Conservation (phyloP, 2,113 vertebrate species). For the Ardeotis arabs region DNA sequence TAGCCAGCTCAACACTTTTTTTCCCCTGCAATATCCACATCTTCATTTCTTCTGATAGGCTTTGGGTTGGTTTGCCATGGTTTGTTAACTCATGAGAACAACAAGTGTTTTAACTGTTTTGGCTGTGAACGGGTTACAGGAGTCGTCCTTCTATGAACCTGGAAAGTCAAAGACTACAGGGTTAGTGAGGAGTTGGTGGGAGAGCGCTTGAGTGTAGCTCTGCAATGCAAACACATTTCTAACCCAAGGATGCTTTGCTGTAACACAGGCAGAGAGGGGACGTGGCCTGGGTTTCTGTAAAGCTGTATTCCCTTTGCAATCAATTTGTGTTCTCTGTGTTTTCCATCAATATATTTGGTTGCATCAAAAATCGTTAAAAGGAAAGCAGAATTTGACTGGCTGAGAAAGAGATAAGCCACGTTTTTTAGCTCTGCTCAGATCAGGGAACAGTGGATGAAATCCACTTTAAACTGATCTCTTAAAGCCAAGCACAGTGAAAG, state of each 20-base stretch:
- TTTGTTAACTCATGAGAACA: neutral
- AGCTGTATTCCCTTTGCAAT: neutral
- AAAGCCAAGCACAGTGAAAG: slow-evolving; percentile 16
- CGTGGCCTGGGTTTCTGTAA: neutral
- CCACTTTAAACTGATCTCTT: neutral
- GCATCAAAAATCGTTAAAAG: neutral
- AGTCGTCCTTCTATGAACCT: neutral
- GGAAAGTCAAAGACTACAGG: neutral
- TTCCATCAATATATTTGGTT: neutral
- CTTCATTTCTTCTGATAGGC: neutral
- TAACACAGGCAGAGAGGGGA: neutral
- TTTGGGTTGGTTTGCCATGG: neutral
- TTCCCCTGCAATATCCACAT: too few species aligned
- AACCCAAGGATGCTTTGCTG: neutral
- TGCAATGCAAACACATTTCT: neutral
- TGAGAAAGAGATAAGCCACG: neutral
- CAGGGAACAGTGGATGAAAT: neutral
- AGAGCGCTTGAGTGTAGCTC: neutral
- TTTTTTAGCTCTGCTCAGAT: neutral
- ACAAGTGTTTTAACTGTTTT: neutral
- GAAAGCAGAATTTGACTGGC: neutral
- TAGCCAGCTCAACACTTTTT: neutral
- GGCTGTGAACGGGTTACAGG: neutral
- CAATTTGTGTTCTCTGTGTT: neutral
- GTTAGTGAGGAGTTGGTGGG: rapidly evolving